phyloP scores from a whole-genome alignment of 2,797 vertebrate genomes.

The Xenops minutus region DNA sequence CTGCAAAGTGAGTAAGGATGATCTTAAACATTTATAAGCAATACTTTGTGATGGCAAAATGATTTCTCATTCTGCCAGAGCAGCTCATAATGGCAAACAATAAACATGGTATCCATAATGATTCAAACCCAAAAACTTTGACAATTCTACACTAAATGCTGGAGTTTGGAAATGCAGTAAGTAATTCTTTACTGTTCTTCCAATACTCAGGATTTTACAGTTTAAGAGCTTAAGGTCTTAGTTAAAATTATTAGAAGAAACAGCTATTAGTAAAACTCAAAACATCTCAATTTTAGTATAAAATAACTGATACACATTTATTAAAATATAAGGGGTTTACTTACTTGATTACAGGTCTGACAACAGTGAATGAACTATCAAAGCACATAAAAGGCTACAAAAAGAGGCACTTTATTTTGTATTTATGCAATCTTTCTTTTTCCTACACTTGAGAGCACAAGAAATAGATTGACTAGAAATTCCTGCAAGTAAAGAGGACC shows the following conservation, averaged over 20 bases:
- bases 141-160: not conserved
- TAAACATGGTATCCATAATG: not conserved
- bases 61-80: not conserved
- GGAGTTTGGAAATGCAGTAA: not conserved
- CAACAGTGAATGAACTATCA: not conserved
- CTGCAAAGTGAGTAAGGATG: not conserved
- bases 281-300: not conserved
- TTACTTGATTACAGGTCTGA: accelerated
- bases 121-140: not conserved
- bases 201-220: not conserved
- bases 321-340: not conserved
- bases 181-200: not conserved
- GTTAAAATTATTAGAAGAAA: not conserved
- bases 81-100: not conserved
- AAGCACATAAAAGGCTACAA: not conserved
- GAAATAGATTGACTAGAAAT: not conserved
- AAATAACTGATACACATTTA: not conserved
- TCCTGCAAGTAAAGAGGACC: not conserved
- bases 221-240: not conserved
- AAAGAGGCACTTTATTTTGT: not conserved
- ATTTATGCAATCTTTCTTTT: not conserved
- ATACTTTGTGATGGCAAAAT: not conserved
- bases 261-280: not conserved
- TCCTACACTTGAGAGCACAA: not conserved
- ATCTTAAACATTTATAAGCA: not conserved